Evolutionary conservation across 1,140 invertebrate species (phyloP).

Genomic region (Epicauta chinensis): DNA sequence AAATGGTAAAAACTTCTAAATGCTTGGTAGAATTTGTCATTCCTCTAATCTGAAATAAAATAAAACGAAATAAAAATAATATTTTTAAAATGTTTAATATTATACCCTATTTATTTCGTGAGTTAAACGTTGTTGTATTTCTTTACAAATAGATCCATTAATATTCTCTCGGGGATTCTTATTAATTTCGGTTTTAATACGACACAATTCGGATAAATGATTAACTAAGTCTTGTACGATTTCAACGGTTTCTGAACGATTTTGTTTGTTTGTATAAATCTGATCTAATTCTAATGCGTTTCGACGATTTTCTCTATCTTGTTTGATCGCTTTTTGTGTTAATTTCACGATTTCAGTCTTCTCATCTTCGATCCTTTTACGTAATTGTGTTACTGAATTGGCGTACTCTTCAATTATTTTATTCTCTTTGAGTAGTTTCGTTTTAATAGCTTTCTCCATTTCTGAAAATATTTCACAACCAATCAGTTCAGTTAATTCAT

Average conservation of each 20-base stretch:
- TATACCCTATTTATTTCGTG: neutral
- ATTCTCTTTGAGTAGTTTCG: slow-evolving; percentile 2
- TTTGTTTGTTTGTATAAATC: slow-evolving; percentile 4
- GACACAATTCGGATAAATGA: slow-evolving; percentile 26
- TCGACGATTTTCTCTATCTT: slow-evolving; percentile 11
- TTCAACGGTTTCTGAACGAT: slow-evolving; percentile 7
- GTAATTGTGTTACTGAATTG: slow-evolving; percentile 3
- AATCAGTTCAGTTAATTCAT: neutral
- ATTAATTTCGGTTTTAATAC: slow-evolving; percentile 27
- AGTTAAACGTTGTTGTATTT: slow-evolving; percentile 17
- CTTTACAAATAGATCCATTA: slow-evolving; percentile 10
- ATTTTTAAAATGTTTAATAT: slow-evolving; percentile 2
- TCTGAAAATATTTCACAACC: neutral
- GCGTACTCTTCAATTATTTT: slow-evolving; percentile 11
- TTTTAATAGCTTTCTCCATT: slow-evolving; percentile 9
- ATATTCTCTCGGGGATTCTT: slow-evolving; percentile 11
- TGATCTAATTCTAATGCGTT: slow-evolving; percentile 10
- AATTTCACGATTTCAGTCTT: neutral
- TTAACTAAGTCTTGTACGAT: slow-evolving; percentile 20
- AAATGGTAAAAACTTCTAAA: slow-evolving; percentile 28
- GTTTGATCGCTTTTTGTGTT: slow-evolving; percentile 5
- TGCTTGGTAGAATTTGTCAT: slow-evolving; percentile 13
- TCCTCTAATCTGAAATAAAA: slow-evolving; percentile 15
- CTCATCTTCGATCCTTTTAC: neutral
- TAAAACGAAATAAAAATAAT: slow-evolving; percentile 1